Percentiles rank a stretch among this genome's conserved stretches.
Conservation (phyloP, 2,113 vertebrate genomes). For the Podocnemis expansa region DNA sequence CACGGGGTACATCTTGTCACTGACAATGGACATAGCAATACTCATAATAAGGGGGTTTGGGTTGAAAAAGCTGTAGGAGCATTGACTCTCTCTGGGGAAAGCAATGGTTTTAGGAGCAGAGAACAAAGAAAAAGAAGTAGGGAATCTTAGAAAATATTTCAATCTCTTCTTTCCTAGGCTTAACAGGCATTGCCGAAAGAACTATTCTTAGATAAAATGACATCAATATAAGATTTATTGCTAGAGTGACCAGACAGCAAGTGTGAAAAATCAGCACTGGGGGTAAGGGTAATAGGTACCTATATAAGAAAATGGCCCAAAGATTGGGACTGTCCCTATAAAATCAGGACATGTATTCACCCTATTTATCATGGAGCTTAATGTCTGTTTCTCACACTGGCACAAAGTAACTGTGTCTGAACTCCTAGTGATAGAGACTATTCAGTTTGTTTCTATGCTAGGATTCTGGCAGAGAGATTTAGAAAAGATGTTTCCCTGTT, state of each 20-base stretch:
- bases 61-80: not conserved
- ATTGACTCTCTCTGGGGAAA: not conserved
- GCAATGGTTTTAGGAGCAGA: not conserved
- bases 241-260: too few relatives aligned
- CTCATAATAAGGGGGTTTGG: not conserved
- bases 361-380: not conserved
- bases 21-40: not conserved
- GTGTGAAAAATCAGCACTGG: too few relatives aligned
- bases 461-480: conserved; percentile 52
- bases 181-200: not conserved
- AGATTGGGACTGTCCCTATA: too few relatives aligned
- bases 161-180: not conserved
- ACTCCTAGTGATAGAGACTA: conserved; percentile 35
- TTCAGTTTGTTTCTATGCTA: conserved; percentile 47
- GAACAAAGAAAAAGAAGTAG: not conserved
- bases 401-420: not conserved
- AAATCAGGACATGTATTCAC: too few relatives aligned
- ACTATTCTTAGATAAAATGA: not conserved
- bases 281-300: too few relatives aligned
- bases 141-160: not conserved
- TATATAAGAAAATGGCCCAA: too few relatives aligned
- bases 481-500: conserved; percentile 40
- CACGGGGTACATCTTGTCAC: not conserved
- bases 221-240: not conserved
- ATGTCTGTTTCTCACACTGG: not conserved